Conservation (phyloP, 1,140 invertebrate genomes). For the Phenacoccus solenopsis region DNA sequence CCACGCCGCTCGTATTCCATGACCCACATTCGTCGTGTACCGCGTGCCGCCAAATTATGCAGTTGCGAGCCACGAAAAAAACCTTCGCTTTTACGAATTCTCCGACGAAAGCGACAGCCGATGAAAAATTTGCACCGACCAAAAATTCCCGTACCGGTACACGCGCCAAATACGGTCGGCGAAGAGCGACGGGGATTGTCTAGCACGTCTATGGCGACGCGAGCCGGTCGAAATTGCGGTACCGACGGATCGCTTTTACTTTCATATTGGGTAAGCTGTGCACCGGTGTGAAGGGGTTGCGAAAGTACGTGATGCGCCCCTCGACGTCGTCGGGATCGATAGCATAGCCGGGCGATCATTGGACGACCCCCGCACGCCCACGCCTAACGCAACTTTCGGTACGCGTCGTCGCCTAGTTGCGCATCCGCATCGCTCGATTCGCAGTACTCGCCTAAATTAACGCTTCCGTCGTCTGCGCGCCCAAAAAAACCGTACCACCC, state of each 20-base stretch:
- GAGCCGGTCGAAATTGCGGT: not conserved
- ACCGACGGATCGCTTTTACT: conserved; percentile 1
- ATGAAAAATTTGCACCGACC: no score
- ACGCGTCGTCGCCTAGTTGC: not conserved
- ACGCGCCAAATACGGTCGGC: not conserved
- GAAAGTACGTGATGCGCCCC: no score
- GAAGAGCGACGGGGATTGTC: not conserved
- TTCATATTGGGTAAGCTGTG: not conserved
- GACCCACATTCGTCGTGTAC: not conserved
- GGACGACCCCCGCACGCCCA: not conserved
- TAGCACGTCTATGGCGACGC: not conserved
- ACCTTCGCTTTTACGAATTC: not conserved
- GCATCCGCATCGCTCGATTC: not conserved
- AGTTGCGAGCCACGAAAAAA: not conserved
- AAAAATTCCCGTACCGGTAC: no score
- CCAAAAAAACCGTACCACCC: no score
- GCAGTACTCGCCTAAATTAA: no score
- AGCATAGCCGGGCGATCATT: no score
- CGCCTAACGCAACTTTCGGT: not conserved
- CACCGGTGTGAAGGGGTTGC: not conserved
- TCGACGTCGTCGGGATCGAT: no score
- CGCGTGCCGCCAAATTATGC: conserved; percentile 9
- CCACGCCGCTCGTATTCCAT: not conserved
- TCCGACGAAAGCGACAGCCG: not conserved
- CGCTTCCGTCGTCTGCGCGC: not conserved